Evolutionary conservation across 2,888 invertebrate species (phyloP).

Genomic region (Diabrotica balteata): DNA sequence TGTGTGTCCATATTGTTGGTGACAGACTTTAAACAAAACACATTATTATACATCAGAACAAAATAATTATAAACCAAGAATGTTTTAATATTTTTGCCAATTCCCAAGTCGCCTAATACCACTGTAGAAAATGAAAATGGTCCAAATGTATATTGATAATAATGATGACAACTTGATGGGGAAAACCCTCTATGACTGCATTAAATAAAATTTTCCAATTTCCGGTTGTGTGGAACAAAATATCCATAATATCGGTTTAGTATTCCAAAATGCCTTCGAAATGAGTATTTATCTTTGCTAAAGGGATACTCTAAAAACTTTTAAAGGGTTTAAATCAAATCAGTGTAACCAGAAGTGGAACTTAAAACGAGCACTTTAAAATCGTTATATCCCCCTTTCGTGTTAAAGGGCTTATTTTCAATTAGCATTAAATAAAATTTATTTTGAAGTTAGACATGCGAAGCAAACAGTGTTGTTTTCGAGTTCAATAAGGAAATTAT

Average conservation of each 20-base stretch:
- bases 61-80: no score
- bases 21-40: no score
- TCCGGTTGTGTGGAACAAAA: conserved; percentile 12
- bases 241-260: conserved; percentile 18
- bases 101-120: no score
- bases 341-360: conserved; percentile 29
- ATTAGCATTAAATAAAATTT: conserved; percentile 36
- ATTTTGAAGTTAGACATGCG: conserved; percentile 30
- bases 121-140: no score
- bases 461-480: conserved; percentile 12
- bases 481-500: conserved; percentile 3
- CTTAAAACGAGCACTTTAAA: conserved; percentile 33
- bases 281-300: conserved; percentile 13
- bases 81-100: no score
- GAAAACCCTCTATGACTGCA: no score
- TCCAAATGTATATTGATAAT: no score
- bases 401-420: conserved; percentile 28
- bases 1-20: no score
- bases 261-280: conserved; percentile 10
- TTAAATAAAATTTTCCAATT: conserved; percentile 4
- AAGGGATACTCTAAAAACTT: conserved; percentile 8
- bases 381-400: conserved; percentile 28
- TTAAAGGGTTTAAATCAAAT: conserved; percentile 22
- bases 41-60: no score
- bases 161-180: no score